A percentile compares a stretch with the other conserved stretches of the same genome.
These are phyloP conservation scores for Bubo blakistoni DNA, from an alignment of 2,113 vertebrate species.

Conservation along the genomic window DNA sequence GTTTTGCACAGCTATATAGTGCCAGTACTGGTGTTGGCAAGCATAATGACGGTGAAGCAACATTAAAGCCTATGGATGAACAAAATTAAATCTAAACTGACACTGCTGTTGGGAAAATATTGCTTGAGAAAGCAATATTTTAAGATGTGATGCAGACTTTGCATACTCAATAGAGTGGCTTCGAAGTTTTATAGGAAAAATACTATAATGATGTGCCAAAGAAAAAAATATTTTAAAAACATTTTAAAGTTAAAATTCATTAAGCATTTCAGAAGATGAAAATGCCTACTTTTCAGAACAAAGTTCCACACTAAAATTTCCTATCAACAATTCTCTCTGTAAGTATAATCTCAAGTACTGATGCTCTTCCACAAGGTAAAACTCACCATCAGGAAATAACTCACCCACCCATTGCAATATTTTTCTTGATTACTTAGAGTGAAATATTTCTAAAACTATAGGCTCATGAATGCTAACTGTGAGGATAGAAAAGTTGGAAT, in stretches of 20 bases:
- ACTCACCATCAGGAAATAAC: not conserved
- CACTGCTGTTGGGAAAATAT: slow-evolving; percentile 54
- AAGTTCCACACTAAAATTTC: not conserved
- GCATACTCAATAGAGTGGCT: slow-evolving; percentile 11
- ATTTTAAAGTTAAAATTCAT: slow-evolving; percentile 27
- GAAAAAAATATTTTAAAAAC: slow-evolving; percentile 4
- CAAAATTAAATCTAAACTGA: slow-evolving; percentile 59
- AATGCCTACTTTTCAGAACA: not conserved
- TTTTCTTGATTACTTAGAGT: not conserved
- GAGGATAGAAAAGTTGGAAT: not conserved
- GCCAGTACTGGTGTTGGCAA: slow-evolving; percentile 36
- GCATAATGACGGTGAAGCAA: slow-evolving; percentile 12
- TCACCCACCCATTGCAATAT: not conserved
- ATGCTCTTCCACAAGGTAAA: not conserved
- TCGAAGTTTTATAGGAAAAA: slow-evolving; percentile 31
- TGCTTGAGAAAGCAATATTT: slow-evolving; percentile 54
- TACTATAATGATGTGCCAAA: slow-evolving; percentile 11
- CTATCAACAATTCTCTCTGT: not conserved
- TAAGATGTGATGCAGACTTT: slow-evolving; percentile 32
- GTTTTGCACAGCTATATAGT: slow-evolving; percentile 8
- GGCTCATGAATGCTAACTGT: not conserved
- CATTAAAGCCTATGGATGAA: slow-evolving; percentile 48
- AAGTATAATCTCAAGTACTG: not conserved
- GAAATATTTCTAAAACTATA: not conserved
- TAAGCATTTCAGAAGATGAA: slow-evolving; percentile 1